Evolutionary conservation across 2,113 vertebrate genomes (phyloP).

Genomic region (Engystomops pustulosus): DNA sequence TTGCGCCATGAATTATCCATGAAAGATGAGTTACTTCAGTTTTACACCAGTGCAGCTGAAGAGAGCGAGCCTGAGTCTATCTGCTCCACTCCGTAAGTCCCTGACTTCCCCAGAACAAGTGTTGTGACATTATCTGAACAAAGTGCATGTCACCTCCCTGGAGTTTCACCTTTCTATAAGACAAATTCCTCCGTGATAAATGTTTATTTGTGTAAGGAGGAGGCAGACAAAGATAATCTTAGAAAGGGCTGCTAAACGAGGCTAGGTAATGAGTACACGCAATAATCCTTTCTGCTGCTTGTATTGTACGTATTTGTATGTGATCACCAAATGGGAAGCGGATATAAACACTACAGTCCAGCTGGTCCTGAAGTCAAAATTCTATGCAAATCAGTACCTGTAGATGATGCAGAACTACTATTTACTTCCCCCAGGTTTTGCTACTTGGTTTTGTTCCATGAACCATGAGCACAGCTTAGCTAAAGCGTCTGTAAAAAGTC

Average conservation of each 20-base stretch:
- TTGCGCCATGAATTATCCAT: slow-evolving; percentile 94
- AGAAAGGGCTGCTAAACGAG: neutral
- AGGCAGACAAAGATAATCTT: neutral
- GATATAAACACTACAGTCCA: neutral
- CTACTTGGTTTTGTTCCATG: no score
- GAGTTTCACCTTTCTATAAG: neutral
- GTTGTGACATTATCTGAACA: neutral
- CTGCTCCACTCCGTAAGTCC: slow-evolving; percentile 90
- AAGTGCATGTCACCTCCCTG: neutral
- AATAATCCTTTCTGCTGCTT: neutral
- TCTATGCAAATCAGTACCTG: no score
- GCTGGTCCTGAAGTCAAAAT: no score
- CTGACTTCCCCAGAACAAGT: fast-evolving
- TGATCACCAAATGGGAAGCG: neutral
- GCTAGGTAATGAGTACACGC: neutral
- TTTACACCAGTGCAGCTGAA: slow-evolving; percentile 92
- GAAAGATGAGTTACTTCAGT: slow-evolving; percentile 98
- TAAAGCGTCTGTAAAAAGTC: no score
- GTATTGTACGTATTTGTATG: neutral
- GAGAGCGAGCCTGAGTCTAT: slow-evolving; percentile 91
- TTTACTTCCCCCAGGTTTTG: no score
- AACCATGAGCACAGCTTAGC: no score
- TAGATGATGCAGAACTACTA: no score
- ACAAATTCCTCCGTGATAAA: neutral
- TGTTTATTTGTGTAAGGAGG: slow-evolving; percentile 28